Evolutionary conservation across 2,888 invertebrate species (phyloP).

Genomic region (Macaria notata): DNA sequence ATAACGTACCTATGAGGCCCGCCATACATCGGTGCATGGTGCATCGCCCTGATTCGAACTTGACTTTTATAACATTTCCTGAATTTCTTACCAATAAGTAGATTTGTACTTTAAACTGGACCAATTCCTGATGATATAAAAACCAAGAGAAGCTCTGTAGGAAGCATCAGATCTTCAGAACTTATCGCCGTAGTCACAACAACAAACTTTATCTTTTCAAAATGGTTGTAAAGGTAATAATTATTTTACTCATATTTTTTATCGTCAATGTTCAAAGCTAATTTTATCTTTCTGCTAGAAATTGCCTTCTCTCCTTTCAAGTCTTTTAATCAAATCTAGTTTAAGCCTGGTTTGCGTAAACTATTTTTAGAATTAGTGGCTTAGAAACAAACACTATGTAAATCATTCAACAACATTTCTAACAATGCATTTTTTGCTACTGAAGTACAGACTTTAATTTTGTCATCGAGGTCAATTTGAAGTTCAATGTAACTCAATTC

Average conservation of each 20-base stretch:
- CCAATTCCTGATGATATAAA: constrained; percentile 58
- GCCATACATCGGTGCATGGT: constrained; percentile 53
- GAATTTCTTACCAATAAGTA: constrained; percentile 60
- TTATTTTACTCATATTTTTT: not conserved
- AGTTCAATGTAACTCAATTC: constrained; percentile 22
- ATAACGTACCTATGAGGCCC: constrained; percentile 41
- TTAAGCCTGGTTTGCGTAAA: not conserved
- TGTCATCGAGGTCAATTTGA: constrained; percentile 18
- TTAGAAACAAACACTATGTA: not conserved
- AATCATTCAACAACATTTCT: constrained; percentile 4
- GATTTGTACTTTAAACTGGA: constrained; percentile 56
- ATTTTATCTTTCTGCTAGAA: no score
- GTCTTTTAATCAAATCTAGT: no score
- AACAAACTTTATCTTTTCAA: constrained; percentile 42
- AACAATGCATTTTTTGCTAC: constrained; percentile 8
- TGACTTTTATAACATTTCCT: constrained; percentile 75
- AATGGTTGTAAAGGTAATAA: constrained; percentile 72
- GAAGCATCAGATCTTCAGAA: constrained; percentile 57
- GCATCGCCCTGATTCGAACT: constrained; percentile 62
- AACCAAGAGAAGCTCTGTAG: constrained; percentile 33
- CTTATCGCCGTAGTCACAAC: constrained; percentile 63
- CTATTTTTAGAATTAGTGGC: not conserved
- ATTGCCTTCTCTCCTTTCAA: no score
- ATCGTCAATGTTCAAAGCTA: no score
- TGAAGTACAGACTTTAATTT: constrained; percentile 12